Evolutionary conservation across 2,888 invertebrate species (phyloP).

Genomic region (Hoplodrina ambigua): DNA sequence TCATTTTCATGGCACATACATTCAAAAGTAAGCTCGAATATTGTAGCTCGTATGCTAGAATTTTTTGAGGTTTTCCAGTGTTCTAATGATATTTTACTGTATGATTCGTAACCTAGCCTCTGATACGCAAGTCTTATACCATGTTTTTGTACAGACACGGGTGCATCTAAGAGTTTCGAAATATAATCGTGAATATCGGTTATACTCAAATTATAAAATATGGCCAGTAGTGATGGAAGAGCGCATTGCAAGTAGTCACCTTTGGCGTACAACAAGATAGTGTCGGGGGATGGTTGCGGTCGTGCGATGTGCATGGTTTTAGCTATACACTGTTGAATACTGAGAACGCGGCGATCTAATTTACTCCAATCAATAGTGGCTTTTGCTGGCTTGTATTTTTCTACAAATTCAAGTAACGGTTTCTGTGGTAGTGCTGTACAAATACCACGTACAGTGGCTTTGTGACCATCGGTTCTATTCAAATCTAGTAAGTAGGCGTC

Average conservation of each 20-base stretch:
- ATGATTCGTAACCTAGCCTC: constrained; percentile 70
- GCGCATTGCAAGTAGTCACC: constrained; percentile 81
- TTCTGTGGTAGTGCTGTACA: constrained; percentile 71
- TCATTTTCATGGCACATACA: constrained; percentile 74
- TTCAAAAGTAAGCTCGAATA: constrained; percentile 75
- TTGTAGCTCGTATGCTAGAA: constrained; percentile 75
- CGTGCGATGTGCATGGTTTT: constrained; percentile 81
- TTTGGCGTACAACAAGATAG: constrained; percentile 76
- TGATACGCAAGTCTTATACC: constrained; percentile 76
- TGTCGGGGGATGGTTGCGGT: constrained; percentile 76
- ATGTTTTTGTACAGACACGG: constrained; percentile 82
- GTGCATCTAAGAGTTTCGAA: constrained; percentile 72
- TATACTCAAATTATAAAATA: constrained; percentile 76
- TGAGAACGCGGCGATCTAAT: constrained; percentile 73
- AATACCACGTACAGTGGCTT: constrained; percentile 73
- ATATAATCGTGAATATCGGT: constrained; percentile 67
- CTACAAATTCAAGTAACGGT: constrained; percentile 69
- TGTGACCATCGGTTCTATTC: constrained; percentile 66
- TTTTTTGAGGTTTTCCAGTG: constrained; percentile 78
- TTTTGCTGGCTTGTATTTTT: constrained; percentile 74
- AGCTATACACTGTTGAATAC: constrained; percentile 76
- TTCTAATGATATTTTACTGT: constrained; percentile 52
- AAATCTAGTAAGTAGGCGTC: constrained; percentile 68
- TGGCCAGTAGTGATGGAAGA: constrained; percentile 77
- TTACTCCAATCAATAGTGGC: constrained; percentile 77